Conservation (phyloP, 2,797 vertebrate genomes). For the Enteromius afrohamiltoni region DNA sequence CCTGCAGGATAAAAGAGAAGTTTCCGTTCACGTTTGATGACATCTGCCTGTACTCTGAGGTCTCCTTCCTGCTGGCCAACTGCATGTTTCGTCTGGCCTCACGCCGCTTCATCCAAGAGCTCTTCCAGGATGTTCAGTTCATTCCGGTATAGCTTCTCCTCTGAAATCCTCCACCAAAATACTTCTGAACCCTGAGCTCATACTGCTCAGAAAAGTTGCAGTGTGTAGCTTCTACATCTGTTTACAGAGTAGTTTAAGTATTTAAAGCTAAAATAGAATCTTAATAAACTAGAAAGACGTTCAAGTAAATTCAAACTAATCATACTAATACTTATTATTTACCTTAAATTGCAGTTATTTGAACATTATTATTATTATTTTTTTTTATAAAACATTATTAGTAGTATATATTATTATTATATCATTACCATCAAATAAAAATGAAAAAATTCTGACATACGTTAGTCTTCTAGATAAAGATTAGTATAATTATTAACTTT, state of each 20-base stretch:
- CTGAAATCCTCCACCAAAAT: not conserved
- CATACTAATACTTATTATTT: not conserved
- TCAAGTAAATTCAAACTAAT: not conserved
- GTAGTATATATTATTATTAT: too few relatives aligned
- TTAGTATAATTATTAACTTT: too few relatives aligned
- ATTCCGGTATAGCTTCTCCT: conserved; percentile 71
- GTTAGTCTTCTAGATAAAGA: too few relatives aligned
- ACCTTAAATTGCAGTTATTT: not conserved
- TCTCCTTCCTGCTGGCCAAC: conserved; percentile 83
- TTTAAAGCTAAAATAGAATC: not conserved
- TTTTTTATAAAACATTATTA: too few relatives aligned
- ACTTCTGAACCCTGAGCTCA: not conserved
- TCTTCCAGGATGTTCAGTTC: conserved; percentile 89
- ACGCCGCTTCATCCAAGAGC: conserved; percentile 87
- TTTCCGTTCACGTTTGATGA: conserved; percentile 88
- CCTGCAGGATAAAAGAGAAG: conserved; percentile 85
- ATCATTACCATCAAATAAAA: too few relatives aligned
- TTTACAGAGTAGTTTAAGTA: not conserved
- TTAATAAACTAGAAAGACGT: not conserved
- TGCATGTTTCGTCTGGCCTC: conserved; percentile 85
- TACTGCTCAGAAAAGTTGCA: not conserved
- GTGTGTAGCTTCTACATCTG: not conserved
- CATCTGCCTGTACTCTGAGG: conserved; percentile 88
- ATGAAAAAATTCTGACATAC: too few relatives aligned
- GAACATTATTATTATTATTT: not conserved